These are phyloP conservation scores for Tinea trinotella DNA, from an alignment of 2,888 invertebrate species.

Conservation along the genomic window DNA sequence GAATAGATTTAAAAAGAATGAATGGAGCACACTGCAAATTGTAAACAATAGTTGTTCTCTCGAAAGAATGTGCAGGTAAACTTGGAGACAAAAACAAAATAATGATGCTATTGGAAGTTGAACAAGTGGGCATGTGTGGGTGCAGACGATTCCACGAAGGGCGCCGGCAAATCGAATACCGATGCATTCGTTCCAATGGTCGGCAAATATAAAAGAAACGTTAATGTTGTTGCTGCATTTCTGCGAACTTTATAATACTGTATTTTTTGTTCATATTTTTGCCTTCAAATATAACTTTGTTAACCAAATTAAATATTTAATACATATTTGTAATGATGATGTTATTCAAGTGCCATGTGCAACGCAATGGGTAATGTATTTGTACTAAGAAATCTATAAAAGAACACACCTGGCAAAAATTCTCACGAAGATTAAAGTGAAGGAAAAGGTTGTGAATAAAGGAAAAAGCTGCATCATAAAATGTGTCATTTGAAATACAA, in stretches of 20 bases:
- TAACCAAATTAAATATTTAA: too few relatives aligned
- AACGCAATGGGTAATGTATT: too few relatives aligned
- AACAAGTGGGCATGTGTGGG: conserved; percentile 20
- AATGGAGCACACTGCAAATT: not conserved
- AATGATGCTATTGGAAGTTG: not conserved
- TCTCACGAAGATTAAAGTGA: not conserved
- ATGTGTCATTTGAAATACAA: not conserved
- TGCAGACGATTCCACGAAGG: conserved; percentile 23
- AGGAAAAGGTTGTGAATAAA: too few relatives aligned
- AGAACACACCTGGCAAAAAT: not conserved
- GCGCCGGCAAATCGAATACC: conserved; percentile 15
- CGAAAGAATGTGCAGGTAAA: not conserved
- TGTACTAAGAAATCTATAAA: too few relatives aligned
- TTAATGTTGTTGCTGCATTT: conserved; percentile 4
- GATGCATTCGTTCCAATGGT: conserved; percentile 15
- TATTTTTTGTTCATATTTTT: conserved; percentile 3
- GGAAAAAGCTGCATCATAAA: too few relatives aligned
- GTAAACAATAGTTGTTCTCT: not conserved
- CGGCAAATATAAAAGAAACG: conserved; percentile 12
- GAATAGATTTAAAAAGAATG: too few relatives aligned
- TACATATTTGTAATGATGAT: too few relatives aligned
- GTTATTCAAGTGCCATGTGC: too few relatives aligned
- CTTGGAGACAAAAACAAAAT: not conserved
- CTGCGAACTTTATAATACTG: conserved; percentile 4
- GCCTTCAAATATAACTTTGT: too few relatives aligned